Evolutionary conservation across 1,140 invertebrate species (phyloP), one percentile per base, ranked within the genome.

Genomic region (Scylla paramamosain): DNA sequence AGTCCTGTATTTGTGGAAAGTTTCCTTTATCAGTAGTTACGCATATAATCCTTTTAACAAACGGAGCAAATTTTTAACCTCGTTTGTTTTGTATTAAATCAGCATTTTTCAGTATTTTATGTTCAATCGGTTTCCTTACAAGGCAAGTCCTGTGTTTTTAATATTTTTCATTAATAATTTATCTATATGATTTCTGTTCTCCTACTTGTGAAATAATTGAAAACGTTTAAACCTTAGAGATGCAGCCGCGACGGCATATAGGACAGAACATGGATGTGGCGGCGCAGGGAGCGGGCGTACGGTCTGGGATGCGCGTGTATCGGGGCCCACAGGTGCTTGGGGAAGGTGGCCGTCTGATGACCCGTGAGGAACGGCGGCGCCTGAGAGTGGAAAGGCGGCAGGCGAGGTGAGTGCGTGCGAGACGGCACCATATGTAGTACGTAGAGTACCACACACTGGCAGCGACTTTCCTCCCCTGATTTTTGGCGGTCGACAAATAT

Each of bases 301-400:
- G 89, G 59, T 3, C 25, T 28, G n/a, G 4, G 89, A 20, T 16
- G 46, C n/a, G 31, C 28, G 25, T 14, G 10, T 29, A 59, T 46
- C 48, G 46, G 32, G 45, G 14, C 10, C 89, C 4, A 4, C 8
- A 25, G 29, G 89, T 31, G 28, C 46, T 28, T 4, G 46, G n/a
- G 25, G 89, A 91, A n/a, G 48, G 28, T 59, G 46, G 4, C 29
- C 89, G 89, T 8, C 4, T 29, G n/a, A 12, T 59, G 89, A 91
- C 89, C 29, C 89, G 46, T 2, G 89, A 91, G 31, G 89, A 91
- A n/a, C 14, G 89, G 48, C 28, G 89, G 59, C 48, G 89, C 14
- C 46, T 31, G 31, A 52, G 89, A 46, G 46, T 52, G 89, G 89
- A 52, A n/a, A 48, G 89, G 1, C n/a, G 46, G 29, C 89, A 59